Conservation (phyloP, 2,797 vertebrate genomes). For the Scleropages formosus region DNA sequence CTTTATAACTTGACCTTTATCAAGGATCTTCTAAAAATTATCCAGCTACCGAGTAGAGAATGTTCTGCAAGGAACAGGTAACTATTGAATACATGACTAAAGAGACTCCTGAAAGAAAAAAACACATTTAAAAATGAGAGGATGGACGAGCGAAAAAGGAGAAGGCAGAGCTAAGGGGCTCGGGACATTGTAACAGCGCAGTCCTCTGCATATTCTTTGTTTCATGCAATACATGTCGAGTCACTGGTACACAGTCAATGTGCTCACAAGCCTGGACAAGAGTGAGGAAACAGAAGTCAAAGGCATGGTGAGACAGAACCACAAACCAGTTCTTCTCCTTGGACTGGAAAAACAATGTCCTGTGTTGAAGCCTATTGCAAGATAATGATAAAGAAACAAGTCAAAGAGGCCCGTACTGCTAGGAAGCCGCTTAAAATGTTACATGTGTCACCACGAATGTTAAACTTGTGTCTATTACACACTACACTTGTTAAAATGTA, state of each 20-base stretch:
- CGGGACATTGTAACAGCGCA: conserved; percentile 41
- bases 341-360: conserved; percentile 18
- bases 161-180: background rate
- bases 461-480: too few species aligned
- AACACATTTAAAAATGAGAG: background rate
- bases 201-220: conserved; percentile 1
- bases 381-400: background rate
- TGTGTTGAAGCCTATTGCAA: conserved; percentile 3
- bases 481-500: too few species aligned
- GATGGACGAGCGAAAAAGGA: background rate
- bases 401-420: background rate
- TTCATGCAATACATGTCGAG: conserved; percentile 27
- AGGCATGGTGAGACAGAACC: conserved; percentile 33
- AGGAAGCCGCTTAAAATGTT: too few species aligned
- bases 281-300: conserved; percentile 31
- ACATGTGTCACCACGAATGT: too few species aligned
- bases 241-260: conserved; percentile 46
- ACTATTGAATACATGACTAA: background rate
- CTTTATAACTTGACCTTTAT: background rate
- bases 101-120: background rate
- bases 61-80: too few species aligned
- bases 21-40: background rate
- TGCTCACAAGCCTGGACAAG: conserved; percentile 40
- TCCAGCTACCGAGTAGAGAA: background rate
- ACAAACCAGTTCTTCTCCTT: conserved; percentile 36